These are phyloP conservation scores for Agrotis clavis DNA, from an alignment of 2,888 invertebrate species.

Conservation along the genomic window DNA sequence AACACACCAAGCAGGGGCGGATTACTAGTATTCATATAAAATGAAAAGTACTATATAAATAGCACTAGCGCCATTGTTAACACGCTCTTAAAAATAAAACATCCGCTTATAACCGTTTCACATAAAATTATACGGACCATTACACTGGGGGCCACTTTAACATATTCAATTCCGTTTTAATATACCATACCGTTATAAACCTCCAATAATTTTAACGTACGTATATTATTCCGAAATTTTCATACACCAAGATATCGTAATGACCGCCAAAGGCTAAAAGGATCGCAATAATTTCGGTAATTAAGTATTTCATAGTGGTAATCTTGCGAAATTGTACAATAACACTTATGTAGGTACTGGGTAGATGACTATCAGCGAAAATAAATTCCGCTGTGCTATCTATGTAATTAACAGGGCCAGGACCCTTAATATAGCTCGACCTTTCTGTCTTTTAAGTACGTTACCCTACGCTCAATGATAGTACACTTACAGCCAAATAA, in stretches of 20 bases:
- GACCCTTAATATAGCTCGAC: constrained; percentile 68
- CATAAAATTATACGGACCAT: constrained; percentile 52
- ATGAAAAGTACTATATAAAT: constrained; percentile 20
- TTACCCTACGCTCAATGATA: constrained; percentile 40
- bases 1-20: too few relatives aligned
- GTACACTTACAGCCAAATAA: constrained; percentile 49
- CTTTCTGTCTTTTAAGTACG: constrained; percentile 61
- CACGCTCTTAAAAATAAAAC: constrained; percentile 44
- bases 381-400: constrained; percentile 70
- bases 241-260: constrained; percentile 50
- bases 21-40: constrained; percentile 1
- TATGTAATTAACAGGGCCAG: constrained; percentile 69
- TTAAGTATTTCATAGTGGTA: constrained; percentile 66
- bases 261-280: constrained; percentile 55
- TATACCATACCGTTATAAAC: constrained; percentile 52
- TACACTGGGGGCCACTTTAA: constrained; percentile 20
- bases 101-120: constrained; percentile 35
- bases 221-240: constrained; percentile 46
- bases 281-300: constrained; percentile 68
- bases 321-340: constrained; percentile 67
- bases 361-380: constrained; percentile 62
- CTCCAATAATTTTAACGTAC: constrained; percentile 54
- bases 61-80: constrained; percentile 33
- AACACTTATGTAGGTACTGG: constrained; percentile 66
- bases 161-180: constrained; percentile 59